These are phyloP conservation scores for Columba livia DNA, from an alignment of 2,113 vertebrate genomes.

Conservation along the genomic window DNA sequence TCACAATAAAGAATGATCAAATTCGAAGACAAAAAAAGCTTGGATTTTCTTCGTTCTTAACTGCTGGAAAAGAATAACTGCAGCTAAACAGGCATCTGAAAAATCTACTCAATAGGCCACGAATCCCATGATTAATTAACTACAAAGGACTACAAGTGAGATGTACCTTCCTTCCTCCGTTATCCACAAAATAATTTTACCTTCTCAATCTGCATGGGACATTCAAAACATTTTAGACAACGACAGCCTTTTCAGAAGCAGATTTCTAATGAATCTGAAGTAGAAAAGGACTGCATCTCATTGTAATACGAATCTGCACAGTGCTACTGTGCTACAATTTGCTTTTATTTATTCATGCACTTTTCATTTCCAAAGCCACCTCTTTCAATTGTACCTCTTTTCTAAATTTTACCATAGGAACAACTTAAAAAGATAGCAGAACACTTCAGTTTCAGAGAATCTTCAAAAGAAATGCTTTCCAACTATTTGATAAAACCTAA, in stretches of 20 bases:
- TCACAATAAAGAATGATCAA: not conserved
- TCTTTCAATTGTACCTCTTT: not conserved
- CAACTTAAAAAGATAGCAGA: not conserved
- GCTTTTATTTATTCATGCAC: not conserved
- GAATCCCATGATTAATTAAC: not conserved
- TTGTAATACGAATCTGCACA: not conserved
- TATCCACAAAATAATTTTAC: not conserved
- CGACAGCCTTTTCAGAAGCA: not conserved
- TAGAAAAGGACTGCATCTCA: not conserved
- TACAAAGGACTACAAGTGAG: not conserved
- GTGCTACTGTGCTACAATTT: not conserved
- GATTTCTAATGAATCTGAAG: not conserved
- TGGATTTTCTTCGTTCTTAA: not conserved
- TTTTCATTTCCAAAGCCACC: not conserved
- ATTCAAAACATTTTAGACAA: not conserved
- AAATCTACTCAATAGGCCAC: not conserved
- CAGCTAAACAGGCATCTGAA: not conserved
- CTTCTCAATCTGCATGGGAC: not conserved
- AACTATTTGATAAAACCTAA: not conserved
- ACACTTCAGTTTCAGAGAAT: not conserved
- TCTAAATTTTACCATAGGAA: not conserved
- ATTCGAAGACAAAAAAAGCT: not conserved
- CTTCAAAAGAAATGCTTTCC: not conserved
- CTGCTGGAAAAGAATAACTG: not conserved
- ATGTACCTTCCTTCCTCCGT: not conserved